These are phyloP conservation scores for Meiosimyza decipiens DNA, from an alignment of 2,888 invertebrate genomes.

Conservation along the genomic window DNA sequence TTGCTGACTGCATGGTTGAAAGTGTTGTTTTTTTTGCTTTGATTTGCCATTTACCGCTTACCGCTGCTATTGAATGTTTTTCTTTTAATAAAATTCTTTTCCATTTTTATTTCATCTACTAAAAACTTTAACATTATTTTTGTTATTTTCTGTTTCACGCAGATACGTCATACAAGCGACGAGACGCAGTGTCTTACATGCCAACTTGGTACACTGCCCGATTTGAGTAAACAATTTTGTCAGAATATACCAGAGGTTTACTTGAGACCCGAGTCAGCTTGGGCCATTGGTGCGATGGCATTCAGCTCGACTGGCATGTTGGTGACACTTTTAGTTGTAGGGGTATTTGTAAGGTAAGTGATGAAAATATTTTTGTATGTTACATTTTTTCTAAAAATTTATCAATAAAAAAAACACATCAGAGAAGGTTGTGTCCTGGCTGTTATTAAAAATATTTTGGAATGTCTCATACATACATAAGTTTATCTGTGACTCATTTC, in stretches of 20 bases:
- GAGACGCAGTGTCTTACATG: conserved; percentile 88
- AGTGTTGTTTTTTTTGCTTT: not conserved
- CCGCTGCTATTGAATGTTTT: not conserved
- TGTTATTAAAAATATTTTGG: no score
- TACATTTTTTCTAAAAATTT: no score
- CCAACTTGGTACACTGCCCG: conserved; percentile 85
- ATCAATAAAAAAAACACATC: no score
- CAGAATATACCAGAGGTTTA: conserved; percentile 85
- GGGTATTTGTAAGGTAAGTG: conserved; percentile 77
- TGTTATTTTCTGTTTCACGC: conserved; percentile 44
- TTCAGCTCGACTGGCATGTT: conserved; percentile 88
- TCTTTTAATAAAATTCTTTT: not conserved
- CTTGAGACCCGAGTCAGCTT: conserved; percentile 83
- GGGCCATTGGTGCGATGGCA: conserved; percentile 94
- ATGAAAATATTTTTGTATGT: not conserved
- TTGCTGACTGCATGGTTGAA: no score
- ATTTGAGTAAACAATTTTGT: conserved; percentile 78
- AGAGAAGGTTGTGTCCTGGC: no score
- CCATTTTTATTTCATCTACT: no score
- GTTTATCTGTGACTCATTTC: no score
- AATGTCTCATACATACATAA: no score
- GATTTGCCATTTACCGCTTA: not conserved
- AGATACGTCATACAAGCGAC: conserved; percentile 84
- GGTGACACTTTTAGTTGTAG: conserved; percentile 80
- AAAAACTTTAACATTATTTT: no score